These are phyloP conservation scores for Zaprionus obscuricornis DNA, from an alignment of 2,888 invertebrate species.

Conservation along the genomic window DNA sequence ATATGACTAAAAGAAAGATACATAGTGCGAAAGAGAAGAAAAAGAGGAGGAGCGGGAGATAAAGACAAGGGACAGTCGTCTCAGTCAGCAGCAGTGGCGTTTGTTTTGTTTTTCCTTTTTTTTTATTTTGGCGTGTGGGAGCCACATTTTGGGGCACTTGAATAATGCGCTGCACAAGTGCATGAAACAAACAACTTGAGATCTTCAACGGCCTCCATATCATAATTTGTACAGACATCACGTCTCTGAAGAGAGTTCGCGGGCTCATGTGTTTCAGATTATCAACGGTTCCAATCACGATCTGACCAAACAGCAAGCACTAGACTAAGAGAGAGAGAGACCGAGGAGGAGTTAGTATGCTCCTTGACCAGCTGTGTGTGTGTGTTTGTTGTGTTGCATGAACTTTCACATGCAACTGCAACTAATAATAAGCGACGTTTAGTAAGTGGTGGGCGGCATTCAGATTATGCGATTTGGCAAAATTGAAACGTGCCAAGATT, in stretches of 20 bases:
- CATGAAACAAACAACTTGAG: slow-evolving; percentile 39
- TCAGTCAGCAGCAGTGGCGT: slow-evolving; percentile 21
- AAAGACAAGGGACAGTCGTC: too few species aligned
- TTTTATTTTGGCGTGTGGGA: slow-evolving; percentile 63
- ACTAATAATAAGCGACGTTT: slow-evolving; percentile 57
- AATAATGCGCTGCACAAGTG: slow-evolving; percentile 51
- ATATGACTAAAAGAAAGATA: slow-evolving; percentile 41
- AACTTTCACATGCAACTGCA: slow-evolving; percentile 64
- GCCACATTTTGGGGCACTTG: slow-evolving; percentile 37
- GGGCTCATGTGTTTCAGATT: slow-evolving; percentile 69
- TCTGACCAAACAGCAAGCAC: slow-evolving; percentile 17
- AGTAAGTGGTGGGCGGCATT: slow-evolving; percentile 39
- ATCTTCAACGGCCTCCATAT: slow-evolving; percentile 48
- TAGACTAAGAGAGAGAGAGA: background rate
- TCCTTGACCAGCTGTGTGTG: slow-evolving; percentile 39
- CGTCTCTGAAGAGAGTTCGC: slow-evolving; percentile 46
- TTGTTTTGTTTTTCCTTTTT: too few species aligned
- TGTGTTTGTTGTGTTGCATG: slow-evolving; percentile 25
- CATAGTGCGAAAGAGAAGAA: background rate
- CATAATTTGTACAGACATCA: slow-evolving; percentile 66
- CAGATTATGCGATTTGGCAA: slow-evolving; percentile 45
- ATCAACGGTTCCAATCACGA: slow-evolving; percentile 66
- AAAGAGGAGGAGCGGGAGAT: background rate
- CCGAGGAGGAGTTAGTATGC: slow-evolving; percentile 18
- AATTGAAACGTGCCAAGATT: slow-evolving; percentile 35